These are phyloP conservation scores for Trimorus sp. DNA, from an alignment of 2,888 invertebrate species.

Conservation along the genomic window DNA sequence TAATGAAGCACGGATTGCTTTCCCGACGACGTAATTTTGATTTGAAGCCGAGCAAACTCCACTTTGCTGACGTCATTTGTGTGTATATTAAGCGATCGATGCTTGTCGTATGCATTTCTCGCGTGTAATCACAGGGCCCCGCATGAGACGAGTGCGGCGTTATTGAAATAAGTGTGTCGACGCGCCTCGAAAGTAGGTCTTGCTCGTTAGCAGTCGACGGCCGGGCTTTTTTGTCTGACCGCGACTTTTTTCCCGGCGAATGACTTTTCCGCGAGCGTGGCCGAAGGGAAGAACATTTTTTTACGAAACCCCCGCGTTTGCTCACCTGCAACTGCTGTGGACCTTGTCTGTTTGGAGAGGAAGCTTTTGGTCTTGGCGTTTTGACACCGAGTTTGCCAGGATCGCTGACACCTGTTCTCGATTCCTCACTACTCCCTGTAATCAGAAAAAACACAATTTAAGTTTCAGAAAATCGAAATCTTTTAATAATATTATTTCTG, in stretches of 20 bases:
- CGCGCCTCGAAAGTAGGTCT: constrained; percentile 72
- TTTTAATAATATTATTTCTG: too few relatives aligned
- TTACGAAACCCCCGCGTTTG: not conserved
- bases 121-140: constrained; percentile 56
- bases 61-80: constrained; percentile 55
- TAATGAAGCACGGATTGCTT: constrained; percentile 50
- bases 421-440: constrained; percentile 83
- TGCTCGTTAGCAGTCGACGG: constrained; percentile 75
- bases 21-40: constrained; percentile 55
- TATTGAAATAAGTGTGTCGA: constrained; percentile 65
- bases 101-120: constrained; percentile 55
- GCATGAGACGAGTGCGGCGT: constrained; percentile 45
- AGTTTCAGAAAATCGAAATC: too few relatives aligned
- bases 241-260: constrained; percentile 37
- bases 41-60: constrained; percentile 45
- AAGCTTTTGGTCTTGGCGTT: constrained; percentile 91
- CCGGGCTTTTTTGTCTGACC: constrained; percentile 47
- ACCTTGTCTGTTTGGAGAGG: constrained; percentile 94
- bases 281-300: not conserved
- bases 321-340: constrained; percentile 95
- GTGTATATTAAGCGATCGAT: constrained; percentile 59
- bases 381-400: constrained; percentile 85
- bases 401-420: constrained; percentile 82
- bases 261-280: not conserved
- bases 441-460: constrained; percentile 55